phyloP scores from a whole-genome alignment of 2,888 invertebrate species.

The Andricus curvator region DNA sequence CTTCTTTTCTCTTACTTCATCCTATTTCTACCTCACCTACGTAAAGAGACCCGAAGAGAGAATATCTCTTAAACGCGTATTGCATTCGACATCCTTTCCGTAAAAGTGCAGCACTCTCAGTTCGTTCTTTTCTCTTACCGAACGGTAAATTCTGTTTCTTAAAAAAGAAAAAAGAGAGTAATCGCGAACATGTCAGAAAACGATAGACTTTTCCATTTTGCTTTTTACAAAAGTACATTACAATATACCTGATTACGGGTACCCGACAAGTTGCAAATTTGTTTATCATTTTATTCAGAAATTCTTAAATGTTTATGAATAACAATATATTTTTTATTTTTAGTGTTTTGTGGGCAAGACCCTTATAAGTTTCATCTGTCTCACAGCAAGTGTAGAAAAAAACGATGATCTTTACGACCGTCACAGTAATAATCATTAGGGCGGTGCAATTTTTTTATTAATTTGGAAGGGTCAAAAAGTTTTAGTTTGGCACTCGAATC shows the following conservation, averaged over 20 bases:
- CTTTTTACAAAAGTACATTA: background rate
- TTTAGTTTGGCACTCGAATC: too few relatives aligned
- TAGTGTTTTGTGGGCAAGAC: background rate
- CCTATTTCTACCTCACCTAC: background rate
- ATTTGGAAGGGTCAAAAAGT: too few relatives aligned
- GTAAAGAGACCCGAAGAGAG: constrained; percentile 22
- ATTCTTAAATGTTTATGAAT: background rate
- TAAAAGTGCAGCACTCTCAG: constrained; percentile 30
- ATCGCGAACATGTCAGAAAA: background rate
- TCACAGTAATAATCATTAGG: too few relatives aligned
- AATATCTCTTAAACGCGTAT: constrained; percentile 34
- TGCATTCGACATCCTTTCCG: constrained; percentile 18
- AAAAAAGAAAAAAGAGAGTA: background rate
- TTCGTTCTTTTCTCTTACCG: constrained; percentile 28
- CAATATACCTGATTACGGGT: background rate
- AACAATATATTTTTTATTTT: background rate
- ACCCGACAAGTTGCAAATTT: background rate
- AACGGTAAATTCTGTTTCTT: background rate
- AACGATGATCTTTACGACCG: too few relatives aligned
- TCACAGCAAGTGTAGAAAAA: too few relatives aligned
- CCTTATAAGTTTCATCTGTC: too few relatives aligned
- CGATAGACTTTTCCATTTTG: background rate
- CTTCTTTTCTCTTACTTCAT: background rate
- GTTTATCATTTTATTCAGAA: background rate
- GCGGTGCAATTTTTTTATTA: too few relatives aligned